Base-by-base conservation (phyloP, 2,797 vertebrate species). In the Pangasius macronema region DNA sequence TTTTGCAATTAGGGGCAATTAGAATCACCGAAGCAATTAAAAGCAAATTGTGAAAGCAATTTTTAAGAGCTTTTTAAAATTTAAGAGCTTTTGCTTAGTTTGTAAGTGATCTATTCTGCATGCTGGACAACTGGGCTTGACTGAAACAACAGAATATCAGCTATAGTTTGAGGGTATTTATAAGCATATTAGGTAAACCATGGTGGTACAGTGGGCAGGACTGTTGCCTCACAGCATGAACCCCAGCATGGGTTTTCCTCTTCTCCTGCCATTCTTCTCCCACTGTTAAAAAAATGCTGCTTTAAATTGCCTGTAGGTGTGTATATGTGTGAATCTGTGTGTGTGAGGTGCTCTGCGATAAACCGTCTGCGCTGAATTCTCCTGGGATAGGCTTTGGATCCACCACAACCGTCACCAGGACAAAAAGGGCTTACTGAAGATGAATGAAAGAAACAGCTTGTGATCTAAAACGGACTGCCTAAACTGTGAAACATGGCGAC, bases 341-440 rank as follows among this genome's bases (percentile, higher is more conserved):
- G 24, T 81, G 33, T 6, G 11, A 42, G 13, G 33, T 81, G 33
- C 55, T 59, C 36, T n/a, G 57, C 2, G 18, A 61, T 81, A 81
- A 81, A 81, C 79, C 36, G 46, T 65, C 59, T 46, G 24, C 39
- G 14, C 2, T 42, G 59, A 82, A 65, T 82, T 82, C 80, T 82
- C 13, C 59, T 65, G 8, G 14, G 16, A 65, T 30, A 30, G 39
- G 16, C 80, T 65, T 82, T 65, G 59, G 11, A 82, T 63, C 39
- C 14, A 46, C 13, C 27, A 82, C 13, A 65, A 30, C n/a, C 30
- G 13, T 76, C 14, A 82, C 59, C 27, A 30, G 39, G 39, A 82
- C 65, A 24, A 49, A 49, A 49, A 49, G 39, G 4, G 24, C 14
- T 82, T 82, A 82, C 42, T 49, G 42, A 65, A 82, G 81, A 81